Evolutionary conservation across 2,888 invertebrate species (phyloP).

Genomic region (Ichneumoninae sp.): DNA sequence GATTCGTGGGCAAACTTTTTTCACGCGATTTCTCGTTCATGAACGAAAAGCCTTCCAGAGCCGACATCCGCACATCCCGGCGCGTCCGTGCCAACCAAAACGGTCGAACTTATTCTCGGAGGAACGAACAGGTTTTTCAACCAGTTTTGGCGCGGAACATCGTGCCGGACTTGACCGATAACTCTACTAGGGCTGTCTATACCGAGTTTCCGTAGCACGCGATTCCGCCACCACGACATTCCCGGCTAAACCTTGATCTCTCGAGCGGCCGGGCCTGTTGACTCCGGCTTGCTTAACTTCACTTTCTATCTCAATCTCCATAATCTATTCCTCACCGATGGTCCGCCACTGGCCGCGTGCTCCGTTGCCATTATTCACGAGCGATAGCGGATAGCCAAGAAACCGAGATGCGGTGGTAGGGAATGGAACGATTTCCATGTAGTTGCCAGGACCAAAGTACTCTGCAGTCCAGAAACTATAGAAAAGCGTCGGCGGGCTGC

Average conservation of each 20-base stretch:
- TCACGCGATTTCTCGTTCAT: not conserved
- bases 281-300: not conserved
- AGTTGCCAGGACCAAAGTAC: not conserved
- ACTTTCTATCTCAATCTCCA: slow-evolving; percentile 1
- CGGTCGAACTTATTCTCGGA: not conserved
- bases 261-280: not conserved
- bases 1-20: not conserved
- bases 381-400: no score
- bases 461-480: slow-evolving; percentile 41
- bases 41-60: not conserved
- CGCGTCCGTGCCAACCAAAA: not conserved
- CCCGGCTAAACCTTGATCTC: not conserved
- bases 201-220: not conserved
- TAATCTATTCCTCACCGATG: not conserved
- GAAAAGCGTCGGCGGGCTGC: slow-evolving; percentile 33
- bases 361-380: no score
- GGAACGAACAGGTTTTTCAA: slow-evolving; percentile 10
- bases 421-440: not conserved
- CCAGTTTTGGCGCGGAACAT: not conserved
- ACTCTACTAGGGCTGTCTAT: not conserved
- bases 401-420: not conserved
- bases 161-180: not conserved
- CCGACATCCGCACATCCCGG: not conserved
- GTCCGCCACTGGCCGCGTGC: not conserved
- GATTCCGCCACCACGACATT: not conserved